These are phyloP conservation scores for Tauraco erythrolophus DNA, from an alignment of 2,113 vertebrate genomes.

Conservation along the genomic window DNA sequence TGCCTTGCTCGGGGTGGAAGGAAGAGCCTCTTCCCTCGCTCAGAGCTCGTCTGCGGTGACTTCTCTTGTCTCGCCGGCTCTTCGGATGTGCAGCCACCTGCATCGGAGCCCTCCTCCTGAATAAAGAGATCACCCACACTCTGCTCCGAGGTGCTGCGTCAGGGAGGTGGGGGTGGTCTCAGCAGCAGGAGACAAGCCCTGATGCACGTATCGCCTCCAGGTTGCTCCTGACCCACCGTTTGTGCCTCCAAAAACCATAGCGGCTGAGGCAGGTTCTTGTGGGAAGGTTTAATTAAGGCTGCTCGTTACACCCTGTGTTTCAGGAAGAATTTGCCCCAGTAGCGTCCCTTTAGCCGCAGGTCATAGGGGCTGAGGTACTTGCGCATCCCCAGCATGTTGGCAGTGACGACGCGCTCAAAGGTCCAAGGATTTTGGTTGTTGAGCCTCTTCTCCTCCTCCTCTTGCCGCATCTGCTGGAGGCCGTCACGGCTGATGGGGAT, in stretches of 20 bases:
- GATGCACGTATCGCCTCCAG: fast-evolving
- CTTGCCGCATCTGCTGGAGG: conserved; percentile 70
- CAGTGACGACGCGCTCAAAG: conserved; percentile 78
- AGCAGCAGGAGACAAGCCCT: not conserved
- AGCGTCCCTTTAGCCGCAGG: conserved; percentile 81
- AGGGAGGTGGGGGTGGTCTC: fast-evolving
- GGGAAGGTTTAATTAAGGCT: not conserved
- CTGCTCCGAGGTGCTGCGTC: not conserved
- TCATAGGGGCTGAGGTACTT: conserved; percentile 90
- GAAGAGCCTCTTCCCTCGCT: not conserved
- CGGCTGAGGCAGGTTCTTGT: fast-evolving
- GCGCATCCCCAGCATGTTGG: conserved; percentile 93
- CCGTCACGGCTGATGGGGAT: conserved; percentile 82
- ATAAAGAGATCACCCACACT: conserved; percentile 48
- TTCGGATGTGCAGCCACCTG: not conserved
- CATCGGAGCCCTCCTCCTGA: not conserved
- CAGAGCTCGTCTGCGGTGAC: not conserved
- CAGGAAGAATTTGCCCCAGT: conserved; percentile 88
- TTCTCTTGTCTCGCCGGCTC: not conserved
- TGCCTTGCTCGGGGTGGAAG: not conserved
- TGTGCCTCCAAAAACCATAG: not conserved
- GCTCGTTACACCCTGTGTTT: conserved; percentile 78
- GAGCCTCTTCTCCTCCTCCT: conserved; percentile 70
- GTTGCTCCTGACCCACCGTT: fast-evolving
- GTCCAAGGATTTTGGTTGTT: conserved; percentile 97